Percentiles rank a stretch among this genome's conserved stretches.
Evolutionary conservation across 1,140 invertebrate genomes (phyloP).

Genomic region (Apocrypta bakeri): DNA sequence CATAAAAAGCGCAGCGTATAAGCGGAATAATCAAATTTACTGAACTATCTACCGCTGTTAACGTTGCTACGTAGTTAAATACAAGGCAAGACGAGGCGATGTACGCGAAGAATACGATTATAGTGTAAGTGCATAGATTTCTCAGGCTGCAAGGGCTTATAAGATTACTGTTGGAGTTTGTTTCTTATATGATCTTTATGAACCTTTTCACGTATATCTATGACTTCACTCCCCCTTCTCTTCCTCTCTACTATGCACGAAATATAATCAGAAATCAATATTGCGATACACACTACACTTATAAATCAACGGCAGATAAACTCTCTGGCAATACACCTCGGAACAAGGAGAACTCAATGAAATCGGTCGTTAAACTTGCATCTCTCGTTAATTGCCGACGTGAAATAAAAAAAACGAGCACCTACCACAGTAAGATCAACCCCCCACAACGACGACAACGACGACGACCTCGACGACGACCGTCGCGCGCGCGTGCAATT

Average conservation of each 20-base stretch:
- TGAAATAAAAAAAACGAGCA: not conserved
- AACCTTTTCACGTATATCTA: too few relatives aligned
- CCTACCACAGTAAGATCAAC: not conserved
- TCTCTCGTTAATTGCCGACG: constrained; percentile 9
- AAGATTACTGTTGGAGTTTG: not conserved
- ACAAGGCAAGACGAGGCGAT: not conserved
- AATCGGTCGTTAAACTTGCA: constrained; percentile 12
- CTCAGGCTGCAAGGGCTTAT: not conserved
- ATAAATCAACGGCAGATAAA: too few relatives aligned
- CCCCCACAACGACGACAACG: too few relatives aligned
- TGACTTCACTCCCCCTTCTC: too few relatives aligned
- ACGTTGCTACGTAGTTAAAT: not conserved
- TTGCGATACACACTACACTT: too few relatives aligned
- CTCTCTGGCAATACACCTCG: not conserved
- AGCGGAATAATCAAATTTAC: constrained; percentile 40
- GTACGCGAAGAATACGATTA: not conserved
- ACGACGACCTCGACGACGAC: not conserved
- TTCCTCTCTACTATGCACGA: too few relatives aligned
- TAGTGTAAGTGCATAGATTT: not conserved
- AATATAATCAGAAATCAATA: too few relatives aligned
- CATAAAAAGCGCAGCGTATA: not conserved
- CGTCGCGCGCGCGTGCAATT: constrained; percentile 1
- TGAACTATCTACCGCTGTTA: not conserved
- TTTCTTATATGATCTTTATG: too few relatives aligned
- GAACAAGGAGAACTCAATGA: not conserved